phyloP scores from a whole-genome alignment of 2,797 vertebrate genomes.

The Acrocephalus scirpaceus region DNA sequence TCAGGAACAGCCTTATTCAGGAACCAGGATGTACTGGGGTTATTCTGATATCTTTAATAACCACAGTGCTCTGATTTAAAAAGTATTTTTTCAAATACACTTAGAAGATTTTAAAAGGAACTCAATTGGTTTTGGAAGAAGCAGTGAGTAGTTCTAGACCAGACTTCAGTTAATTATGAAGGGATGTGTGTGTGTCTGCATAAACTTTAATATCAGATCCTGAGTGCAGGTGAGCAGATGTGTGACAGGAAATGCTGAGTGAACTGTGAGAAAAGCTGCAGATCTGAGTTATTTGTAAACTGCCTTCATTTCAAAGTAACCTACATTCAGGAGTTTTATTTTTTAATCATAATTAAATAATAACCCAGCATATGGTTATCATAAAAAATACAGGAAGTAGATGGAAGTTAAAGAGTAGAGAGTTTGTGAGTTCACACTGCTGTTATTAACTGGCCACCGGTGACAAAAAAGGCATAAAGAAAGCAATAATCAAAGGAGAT shows the following conservation, averaged over 20 bases:
- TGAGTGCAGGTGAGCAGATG: background rate
- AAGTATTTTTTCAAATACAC: background rate
- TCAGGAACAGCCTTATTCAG: rapidly evolving
- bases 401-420: background rate
- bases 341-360: slow-evolving; percentile 6
- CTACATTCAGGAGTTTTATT: background rate
- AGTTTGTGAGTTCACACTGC: background rate
- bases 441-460: background rate
- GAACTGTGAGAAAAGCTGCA: background rate
- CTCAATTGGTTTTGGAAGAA: background rate
- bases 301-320: background rate
- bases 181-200: background rate
- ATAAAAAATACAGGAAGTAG: background rate
- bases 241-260: background rate
- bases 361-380: background rate
- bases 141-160: background rate
- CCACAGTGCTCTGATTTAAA: background rate
- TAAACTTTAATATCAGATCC: background rate
- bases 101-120: background rate
- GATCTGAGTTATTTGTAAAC: background rate
- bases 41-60: background rate
- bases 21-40: background rate
- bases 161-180: background rate
- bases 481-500: background rate
- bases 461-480: background rate